Percentiles rank a stretch among this genome's conserved stretches.
Conservation (phyloP, 2,113 vertebrate species). For the Procapra przewalskii region DNA sequence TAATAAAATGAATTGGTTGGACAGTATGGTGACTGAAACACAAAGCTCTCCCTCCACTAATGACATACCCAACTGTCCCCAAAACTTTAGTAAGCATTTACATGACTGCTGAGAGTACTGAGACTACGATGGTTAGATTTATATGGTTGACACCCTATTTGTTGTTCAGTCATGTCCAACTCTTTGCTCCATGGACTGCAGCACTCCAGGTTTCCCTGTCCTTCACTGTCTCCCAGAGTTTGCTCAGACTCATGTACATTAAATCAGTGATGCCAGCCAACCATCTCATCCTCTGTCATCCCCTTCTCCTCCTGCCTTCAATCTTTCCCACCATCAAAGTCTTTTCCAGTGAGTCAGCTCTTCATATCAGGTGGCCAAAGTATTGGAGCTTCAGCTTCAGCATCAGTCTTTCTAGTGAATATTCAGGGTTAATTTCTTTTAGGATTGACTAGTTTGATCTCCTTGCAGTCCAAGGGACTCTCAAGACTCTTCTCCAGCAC, state of each 20-base stretch:
- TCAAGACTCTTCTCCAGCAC: background rate
- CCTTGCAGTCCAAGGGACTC: background rate
- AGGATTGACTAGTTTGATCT: background rate
- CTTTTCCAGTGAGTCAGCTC: background rate
- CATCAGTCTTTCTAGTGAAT: background rate
- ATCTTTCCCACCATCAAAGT: background rate
- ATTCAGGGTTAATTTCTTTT: background rate
- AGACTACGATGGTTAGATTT: background rate
- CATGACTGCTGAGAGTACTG: background rate
- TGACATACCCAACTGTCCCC: background rate
- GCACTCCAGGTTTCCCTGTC: background rate
- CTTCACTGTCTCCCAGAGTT: background rate
- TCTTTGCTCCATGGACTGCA: background rate
- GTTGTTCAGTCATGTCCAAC: background rate
- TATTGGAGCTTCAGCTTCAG: background rate
- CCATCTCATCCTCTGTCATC: background rate
- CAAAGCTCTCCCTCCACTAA: background rate
- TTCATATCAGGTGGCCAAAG: background rate
- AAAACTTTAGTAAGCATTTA: background rate
- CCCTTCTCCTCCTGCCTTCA: background rate
- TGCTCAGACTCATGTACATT: background rate
- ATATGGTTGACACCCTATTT: background rate
- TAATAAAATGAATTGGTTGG: background rate
- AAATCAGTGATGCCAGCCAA: background rate
- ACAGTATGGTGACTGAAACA: background rate